Evolutionary conservation across 2,113 vertebrate genomes (phyloP), one percentile per base, ranked within the genome.

Genomic region (Oryzias curvinotus): DNA sequence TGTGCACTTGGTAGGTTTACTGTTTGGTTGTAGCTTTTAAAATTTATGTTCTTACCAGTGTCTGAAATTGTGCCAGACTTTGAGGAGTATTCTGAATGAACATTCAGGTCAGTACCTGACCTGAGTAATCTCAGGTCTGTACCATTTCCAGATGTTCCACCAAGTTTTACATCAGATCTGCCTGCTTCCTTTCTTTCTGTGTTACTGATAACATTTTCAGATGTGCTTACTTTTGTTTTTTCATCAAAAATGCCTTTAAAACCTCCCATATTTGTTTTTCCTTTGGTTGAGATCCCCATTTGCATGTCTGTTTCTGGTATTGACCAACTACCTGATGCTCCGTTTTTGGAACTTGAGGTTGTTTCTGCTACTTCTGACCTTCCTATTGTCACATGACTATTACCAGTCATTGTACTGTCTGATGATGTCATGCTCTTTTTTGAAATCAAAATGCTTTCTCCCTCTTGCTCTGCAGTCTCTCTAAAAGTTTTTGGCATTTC

Each of bases 41-140:
- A 23, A 23, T 23, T 3, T 23, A 23, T 23, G 21, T 23, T 23
- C 21, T 23, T 23, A 2, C 21, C 21, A 23, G 21, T 23, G 21
- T 23, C 21, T 0, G 91, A 92, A 48, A 92, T 45, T 19, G 91
- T 65, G 14, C 60, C 62, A 63, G 64, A 61, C 2, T 14, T 41
- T 48, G 62, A 62, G 28, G 71, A 74, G 72, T 64, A 61, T 50
- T 64, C 65, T 60, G 71, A 64, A 42, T 21, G 55, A 59, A 77
- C 48, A 74, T 80, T 5, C 21, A 23, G 21, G 21, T 23, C 21
- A 23, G 21, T 23, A 13, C 53, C 77, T 16, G 71, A 1, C 5
- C 63, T 56, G 4, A 77, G 48, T 0, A 92, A n/a, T 77, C n/a
- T 58, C 63, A 71, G 0, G 59, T 82, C 74, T 66, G 14, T 41